phyloP scores from a whole-genome alignment of 2,113 vertebrate genomes.

The Mesitornis unicolor region DNA sequence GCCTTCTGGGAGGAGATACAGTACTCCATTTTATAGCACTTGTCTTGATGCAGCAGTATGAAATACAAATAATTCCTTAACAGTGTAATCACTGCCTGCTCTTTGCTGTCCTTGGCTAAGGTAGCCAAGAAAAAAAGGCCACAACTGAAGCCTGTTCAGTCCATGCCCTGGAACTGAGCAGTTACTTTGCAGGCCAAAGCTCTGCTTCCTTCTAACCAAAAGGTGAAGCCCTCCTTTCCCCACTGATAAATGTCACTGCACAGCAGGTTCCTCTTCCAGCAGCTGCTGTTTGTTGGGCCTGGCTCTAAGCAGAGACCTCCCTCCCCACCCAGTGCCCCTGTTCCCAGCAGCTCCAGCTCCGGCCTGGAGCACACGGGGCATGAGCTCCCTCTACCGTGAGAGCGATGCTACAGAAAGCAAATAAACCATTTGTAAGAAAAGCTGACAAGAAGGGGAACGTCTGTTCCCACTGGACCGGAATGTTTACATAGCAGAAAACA shows the following conservation, averaged over 20 bases:
- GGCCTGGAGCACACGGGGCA: background rate
- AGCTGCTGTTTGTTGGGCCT: no score
- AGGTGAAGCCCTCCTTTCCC: background rate
- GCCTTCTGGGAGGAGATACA: background rate
- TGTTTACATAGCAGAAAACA: accelerated
- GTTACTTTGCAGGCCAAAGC: background rate
- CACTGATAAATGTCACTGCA: accelerated
- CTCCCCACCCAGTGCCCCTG: accelerated
- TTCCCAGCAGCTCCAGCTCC: background rate
- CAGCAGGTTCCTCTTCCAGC: accelerated
- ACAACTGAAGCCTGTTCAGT: background rate
- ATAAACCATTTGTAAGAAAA: background rate
- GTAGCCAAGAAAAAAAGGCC: accelerated
- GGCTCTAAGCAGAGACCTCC: accelerated
- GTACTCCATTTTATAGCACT: background rate
- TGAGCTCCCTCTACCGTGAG: constrained; percentile 37
- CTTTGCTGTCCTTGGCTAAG: background rate
- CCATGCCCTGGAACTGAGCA: accelerated
- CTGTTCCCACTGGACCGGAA: accelerated
- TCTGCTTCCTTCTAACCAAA: background rate
- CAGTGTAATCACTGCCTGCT: background rate
- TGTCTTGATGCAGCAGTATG: background rate
- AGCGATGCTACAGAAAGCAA: background rate
- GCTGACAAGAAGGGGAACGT: background rate
- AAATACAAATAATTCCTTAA: background rate